Evolutionary conservation across 1,140 invertebrate species (phyloP), one percentile per base, ranked within the genome.

Genomic region (Bradysia coprophila): DNA sequence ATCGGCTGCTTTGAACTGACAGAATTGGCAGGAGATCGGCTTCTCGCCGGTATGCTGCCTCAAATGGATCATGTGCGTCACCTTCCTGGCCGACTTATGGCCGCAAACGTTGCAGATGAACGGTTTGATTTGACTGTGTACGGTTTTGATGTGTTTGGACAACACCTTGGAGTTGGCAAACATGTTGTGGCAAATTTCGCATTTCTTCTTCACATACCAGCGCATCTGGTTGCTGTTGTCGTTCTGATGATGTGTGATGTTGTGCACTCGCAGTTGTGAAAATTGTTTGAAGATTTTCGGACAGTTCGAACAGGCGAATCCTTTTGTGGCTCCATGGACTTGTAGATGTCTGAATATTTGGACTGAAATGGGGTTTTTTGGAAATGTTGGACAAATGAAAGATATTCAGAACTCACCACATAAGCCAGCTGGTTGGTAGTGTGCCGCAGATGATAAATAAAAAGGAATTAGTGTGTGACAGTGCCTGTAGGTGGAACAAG

Each of bases 81-180:
- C 73, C 52, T 79, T 78, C 21, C 74, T 61, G 1, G 76, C 71
- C 34, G 73, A 75, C 40, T 76, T 73, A 50, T 84, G 76, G 8
- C 76, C 78, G 55, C 83, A 87, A 41, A 79, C 75, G 44, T 72
- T 72, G 50, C 83, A 87, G 23, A 76, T 71, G 48, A 78, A 84
- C 1, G 78, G 79, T 47, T 81, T 79, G 15, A 81, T 59, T 52
- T 83, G 80, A 21, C 75, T 75, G 52, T 87, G 83, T 2, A 87
- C 81, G 2, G 73, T 71, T 54, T 83, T 73, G 10, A 82, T 71
- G 45, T 87, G 83, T 54, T 76, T 78, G 38, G 76, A 76, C 5
- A 87, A 56, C 49, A 76, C 77, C 55, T 84, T 82, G 3, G 74
- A 71, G 49, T 82, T 79, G 0, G 78, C 73, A 55, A 83, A 82